Conservation (phyloP, 2,113 vertebrate genomes). For the Strix aluco region DNA sequence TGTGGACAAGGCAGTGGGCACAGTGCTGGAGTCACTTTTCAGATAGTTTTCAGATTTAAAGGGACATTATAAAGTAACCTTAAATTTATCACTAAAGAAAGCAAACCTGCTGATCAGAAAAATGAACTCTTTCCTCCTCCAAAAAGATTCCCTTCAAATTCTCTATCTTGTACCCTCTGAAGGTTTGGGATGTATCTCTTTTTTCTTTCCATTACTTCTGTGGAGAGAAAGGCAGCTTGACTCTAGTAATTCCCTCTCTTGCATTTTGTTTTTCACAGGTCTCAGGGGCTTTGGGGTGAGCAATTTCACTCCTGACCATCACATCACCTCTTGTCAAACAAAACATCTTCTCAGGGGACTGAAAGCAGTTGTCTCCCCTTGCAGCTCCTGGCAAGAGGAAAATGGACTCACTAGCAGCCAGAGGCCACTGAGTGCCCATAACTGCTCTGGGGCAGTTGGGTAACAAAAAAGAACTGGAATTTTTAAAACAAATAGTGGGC, state of each 20-base stretch:
- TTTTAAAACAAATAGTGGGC: background rate
- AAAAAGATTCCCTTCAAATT: background rate
- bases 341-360: background rate
- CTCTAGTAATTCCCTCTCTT: background rate
- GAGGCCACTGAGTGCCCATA: background rate
- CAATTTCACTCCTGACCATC: background rate
- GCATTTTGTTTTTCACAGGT: background rate
- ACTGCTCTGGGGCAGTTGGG: fast-evolving
- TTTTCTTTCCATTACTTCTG: background rate
- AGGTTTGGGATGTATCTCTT: background rate
- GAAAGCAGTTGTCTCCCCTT: background rate
- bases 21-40: background rate
- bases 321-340: background rate
- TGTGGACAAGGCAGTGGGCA: background rate
- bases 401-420: background rate
- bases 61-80: background rate
- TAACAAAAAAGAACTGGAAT: background rate
- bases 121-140: background rate
- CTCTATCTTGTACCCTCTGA: background rate
- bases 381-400: background rate
- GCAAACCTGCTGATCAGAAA: background rate
- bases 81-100: background rate
- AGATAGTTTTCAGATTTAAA: background rate
- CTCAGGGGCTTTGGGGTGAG: background rate
- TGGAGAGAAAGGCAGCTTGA: background rate